Conservation (phyloP, 1,140 invertebrate species). For the Ceratosolen solmsi region DNA sequence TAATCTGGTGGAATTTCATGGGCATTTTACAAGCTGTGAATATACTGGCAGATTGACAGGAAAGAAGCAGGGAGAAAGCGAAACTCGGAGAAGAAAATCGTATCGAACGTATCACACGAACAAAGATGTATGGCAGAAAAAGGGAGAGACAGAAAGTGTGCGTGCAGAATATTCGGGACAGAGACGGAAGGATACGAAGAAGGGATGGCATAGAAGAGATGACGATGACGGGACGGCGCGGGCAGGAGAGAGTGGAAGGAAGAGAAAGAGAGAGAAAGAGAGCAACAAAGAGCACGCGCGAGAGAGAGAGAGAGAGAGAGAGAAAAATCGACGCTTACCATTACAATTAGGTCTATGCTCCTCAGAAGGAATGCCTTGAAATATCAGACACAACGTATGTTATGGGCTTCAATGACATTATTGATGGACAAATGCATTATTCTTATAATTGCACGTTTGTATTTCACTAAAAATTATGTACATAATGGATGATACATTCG, state of each 20-base stretch:
- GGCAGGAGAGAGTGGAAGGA: too few species aligned
- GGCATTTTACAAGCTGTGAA: constrained; percentile 25
- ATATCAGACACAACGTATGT: neutral
- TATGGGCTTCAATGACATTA: neutral
- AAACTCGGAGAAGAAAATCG: neutral
- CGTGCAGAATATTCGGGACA: too few species aligned
- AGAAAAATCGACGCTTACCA: neutral
- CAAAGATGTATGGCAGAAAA: neutral
- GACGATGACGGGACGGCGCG: too few species aligned
- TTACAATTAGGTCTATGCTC: neutral
- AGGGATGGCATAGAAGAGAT: neutral
- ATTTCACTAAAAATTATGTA: too few species aligned
- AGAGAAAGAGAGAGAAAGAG: too few species aligned
- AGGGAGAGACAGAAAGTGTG: too few species aligned
- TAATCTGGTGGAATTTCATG: neutral
- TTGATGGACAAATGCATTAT: too few species aligned
- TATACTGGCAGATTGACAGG: neutral
- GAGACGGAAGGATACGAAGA: neutral
- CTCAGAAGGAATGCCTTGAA: neutral
- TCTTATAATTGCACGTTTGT: too few species aligned
- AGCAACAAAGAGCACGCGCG: too few species aligned
- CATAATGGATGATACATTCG: too few species aligned
- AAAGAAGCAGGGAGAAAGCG: neutral
- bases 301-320: too few species aligned
- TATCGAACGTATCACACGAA: too few species aligned